Evolutionary conservation across 2,797 vertebrate genomes (phyloP).

Genomic region (Trematomus bernacchii): DNA sequence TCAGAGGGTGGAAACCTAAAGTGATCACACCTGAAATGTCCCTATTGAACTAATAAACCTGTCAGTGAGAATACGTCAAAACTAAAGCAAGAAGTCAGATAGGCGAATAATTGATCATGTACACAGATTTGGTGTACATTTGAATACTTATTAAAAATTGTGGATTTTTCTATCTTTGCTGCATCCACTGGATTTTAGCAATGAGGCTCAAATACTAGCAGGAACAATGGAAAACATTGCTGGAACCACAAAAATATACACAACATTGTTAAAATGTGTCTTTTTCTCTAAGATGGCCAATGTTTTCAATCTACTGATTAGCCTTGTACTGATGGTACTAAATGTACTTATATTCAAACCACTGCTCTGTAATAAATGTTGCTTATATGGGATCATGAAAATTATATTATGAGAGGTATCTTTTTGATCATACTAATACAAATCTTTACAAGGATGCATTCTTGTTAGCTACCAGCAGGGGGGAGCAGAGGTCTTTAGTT

Average conservation of each 20-base stretch:
- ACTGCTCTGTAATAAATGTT: background rate
- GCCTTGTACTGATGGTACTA: background rate
- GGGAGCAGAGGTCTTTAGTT: slow-evolving; percentile 4
- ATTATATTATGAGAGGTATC: too few relatives aligned
- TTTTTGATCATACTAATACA: too few relatives aligned
- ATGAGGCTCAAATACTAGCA: background rate
- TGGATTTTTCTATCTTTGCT: background rate
- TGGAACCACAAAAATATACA: background rate
- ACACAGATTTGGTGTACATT: background rate
- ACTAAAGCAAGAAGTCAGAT: background rate
- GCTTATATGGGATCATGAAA: too few relatives aligned
- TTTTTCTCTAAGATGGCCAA: background rate
- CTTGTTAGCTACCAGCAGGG: slow-evolving; percentile 35
- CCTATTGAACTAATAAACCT: background rate
- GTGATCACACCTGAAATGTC: background rate
- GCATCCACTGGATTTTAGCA: background rate
- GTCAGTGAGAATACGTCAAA: background rate
- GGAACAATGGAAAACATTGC: background rate
- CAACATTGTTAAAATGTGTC: background rate
- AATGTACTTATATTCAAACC: background rate
- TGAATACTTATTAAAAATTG: background rate
- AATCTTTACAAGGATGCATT: slow-evolving; percentile 6
- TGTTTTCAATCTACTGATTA: background rate
- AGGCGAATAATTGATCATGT: background rate
- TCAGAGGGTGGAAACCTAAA: background rate